Base-by-base conservation (phyloP, 2,888 invertebrate genomes). In the Drosophila barbarae region DNA sequence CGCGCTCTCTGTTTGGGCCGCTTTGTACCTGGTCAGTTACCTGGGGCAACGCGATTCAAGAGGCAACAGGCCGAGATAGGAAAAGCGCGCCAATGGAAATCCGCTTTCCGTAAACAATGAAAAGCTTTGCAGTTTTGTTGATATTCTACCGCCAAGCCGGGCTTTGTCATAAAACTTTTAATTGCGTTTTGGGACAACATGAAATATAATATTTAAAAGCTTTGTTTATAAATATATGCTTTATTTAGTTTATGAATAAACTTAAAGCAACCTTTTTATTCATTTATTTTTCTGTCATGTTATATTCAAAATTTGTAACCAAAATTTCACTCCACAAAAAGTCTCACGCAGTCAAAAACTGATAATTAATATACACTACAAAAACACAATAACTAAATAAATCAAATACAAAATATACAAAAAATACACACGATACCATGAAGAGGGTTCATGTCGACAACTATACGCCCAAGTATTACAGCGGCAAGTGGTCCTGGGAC, bases 21-120 rank as follows among this genome's bases (percentile, higher is more conserved):
- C 71, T 83, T 87, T 77, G 77, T 79, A 75, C 69, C 86, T 87
- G 86, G 87, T 84, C 83, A 87, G 88, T 88, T 88, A 86, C 89
- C 88, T 87, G 77, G 87, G 81, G 87, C 87, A 88, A 88, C 88
- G 49, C 23, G 34, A 23, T 34, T 49, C 9, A 41, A 36, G 39
- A 85, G 80, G 87, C 88, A 88, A 88, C 88, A 83, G 77, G 72
- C 73, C 76, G 71, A 71, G 60, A 59, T 54, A 58, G 36, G 52
- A 77, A 73, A 70, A 79, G 66, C 73, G 73, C 76, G 74, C 72
- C 74, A 72, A 75, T 70, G 41, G 63, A 55, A 73, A 55, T 60
- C 63, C 49, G 38, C 59, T 60, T 65, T 76, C 52, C 59, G 65
- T 68, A 73, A 81, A 73, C 76, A 76, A 81, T 69, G 59, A 65